A percentile compares a stretch with the other conserved stretches of the same genome.
Evolutionary conservation across 2,797 vertebrate genomes (phyloP).

Genomic region (Ctenosaura bakeri): DNA sequence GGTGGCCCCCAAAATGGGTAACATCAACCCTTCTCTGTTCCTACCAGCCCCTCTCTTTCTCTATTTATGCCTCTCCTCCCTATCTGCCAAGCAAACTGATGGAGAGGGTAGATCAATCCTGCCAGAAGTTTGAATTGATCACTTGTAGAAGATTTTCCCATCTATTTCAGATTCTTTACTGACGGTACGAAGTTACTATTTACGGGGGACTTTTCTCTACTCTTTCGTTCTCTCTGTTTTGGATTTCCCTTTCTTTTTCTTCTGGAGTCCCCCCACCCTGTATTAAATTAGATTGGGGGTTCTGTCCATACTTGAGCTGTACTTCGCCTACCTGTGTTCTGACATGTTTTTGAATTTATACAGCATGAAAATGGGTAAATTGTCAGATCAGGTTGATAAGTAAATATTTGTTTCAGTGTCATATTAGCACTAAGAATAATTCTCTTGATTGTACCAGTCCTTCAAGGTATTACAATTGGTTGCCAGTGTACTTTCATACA

Average conservation of each 20-base stretch:
- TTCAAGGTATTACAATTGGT: background rate
- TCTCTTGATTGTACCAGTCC: background rate
- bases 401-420: background rate
- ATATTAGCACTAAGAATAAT: background rate
- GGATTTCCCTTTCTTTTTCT: background rate
- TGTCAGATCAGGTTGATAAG: background rate
- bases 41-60: background rate
- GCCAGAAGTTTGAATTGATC: background rate
- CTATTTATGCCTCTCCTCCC: background rate
- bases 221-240: background rate
- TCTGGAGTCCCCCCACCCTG: background rate
- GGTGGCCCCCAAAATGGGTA: background rate
- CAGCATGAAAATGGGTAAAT: background rate
- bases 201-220: background rate
- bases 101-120: background rate
- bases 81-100: background rate
- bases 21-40: background rate
- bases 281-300: background rate
- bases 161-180: background rate
- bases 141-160: background rate
- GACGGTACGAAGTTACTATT: background rate
- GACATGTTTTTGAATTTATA: background rate
- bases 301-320: background rate
- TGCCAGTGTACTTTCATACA: background rate
- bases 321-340: background rate